These are phyloP conservation scores for Zosterops lateralis DNA, from an alignment of 2,113 vertebrate genomes.

Conservation along the genomic window DNA sequence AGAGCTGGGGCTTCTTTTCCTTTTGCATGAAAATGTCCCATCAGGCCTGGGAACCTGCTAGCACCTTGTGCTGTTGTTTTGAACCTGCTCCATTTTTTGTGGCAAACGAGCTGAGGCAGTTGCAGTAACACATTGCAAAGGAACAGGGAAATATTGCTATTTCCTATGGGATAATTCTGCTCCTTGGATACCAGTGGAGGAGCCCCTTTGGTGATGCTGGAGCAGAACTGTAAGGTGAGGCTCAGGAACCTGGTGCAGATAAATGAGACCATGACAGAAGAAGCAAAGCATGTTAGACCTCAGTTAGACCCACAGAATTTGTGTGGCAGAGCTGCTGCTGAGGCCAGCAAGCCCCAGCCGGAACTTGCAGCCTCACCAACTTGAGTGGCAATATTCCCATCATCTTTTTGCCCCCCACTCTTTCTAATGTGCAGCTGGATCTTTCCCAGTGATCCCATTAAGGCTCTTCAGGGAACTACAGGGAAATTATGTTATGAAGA, in stretches of 20 bases:
- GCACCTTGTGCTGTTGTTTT: not conserved
- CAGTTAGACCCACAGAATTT: not conserved
- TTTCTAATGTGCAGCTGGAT: slow-evolving; percentile 23
- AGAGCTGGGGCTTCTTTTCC: not conserved
- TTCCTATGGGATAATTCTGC: not conserved
- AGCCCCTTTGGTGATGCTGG: not conserved
- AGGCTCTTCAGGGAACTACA: not conserved
- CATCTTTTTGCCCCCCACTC: not conserved
- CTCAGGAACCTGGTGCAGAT: not conserved
- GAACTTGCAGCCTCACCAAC: accelerated
- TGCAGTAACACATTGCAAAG: not conserved
- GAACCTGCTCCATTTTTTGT: not conserved
- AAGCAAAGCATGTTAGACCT: not conserved
- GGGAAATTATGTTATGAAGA: slow-evolving; percentile 38
- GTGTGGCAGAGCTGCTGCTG: not conserved
- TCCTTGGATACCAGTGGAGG: not conserved
- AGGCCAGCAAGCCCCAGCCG: not conserved
- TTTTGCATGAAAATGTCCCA: not conserved
- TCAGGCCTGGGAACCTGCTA: not conserved
- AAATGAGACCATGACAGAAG: not conserved
- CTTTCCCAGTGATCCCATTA: slow-evolving; percentile 58
- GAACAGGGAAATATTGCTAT: not conserved
- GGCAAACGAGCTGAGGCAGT: not conserved
- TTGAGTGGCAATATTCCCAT: not conserved
- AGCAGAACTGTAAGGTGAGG: not conserved